Base-by-base conservation (phyloP, 2,888 invertebrate species). In the Operophtera brumata region DNA sequence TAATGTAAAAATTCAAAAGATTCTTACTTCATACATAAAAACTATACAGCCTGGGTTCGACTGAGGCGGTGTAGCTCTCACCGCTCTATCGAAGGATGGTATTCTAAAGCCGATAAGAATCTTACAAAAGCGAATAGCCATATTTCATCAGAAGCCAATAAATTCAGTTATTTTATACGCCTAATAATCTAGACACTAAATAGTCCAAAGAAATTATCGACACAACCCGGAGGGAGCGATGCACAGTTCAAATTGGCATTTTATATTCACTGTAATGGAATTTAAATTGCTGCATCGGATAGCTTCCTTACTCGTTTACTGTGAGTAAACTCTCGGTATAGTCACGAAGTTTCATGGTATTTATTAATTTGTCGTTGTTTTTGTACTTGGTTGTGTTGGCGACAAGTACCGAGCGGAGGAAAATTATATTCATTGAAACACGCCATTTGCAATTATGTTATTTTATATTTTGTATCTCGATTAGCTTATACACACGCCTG, bases 301-400 rank as follows among this genome's bases (percentile, higher is more conserved):
- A 80, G 55, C 77, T 82, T 79, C 78, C 80, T 79, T 78, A 67
- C 74, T 76, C 76, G 75, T 75, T 81, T 78, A 75, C 72, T 72
- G 74, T 72, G 71, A 77, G 76, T 76, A 77, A 76, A 77, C 77
- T 73, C 62, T 56, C 37, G 47, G 49, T 14, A 73, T 69, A 82
- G 83, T 85, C 84, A 84, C 84, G 84, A 84, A 74, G 66, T 70
- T 77, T 80, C 81, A 82, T 82, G 82, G 82, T 82, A 80, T 82
- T 78, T 78, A 59, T 57, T 57, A 52, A 57, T 57, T 60, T 54
- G 54, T 55, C 51, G 39, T 51, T 48, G 57, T 55, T 58, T 57
- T 26, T 34, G 37, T 45, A 30, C 47, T 42, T 8, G 50, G 26
- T 34, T 39, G 39, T 43, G 47, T 47, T 32, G 40, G 47, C 43